phyloP scores from a whole-genome alignment of 2,888 invertebrate genomes.

The Zhuqinia jingwanae region DNA sequence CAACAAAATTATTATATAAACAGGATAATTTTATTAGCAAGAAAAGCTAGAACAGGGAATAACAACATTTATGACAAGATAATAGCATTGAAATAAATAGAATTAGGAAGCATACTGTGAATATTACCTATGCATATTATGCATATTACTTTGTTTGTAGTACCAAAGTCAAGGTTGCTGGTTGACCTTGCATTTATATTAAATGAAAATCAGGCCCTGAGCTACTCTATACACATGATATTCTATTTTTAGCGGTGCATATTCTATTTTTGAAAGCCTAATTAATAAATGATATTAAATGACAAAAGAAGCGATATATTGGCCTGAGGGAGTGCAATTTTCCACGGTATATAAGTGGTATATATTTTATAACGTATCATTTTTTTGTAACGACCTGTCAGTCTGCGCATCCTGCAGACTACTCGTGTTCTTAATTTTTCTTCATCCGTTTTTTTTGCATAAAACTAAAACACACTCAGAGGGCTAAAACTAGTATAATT shows the following conservation, averaged over 20 bases:
- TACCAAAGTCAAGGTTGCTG: slow-evolving; percentile 60
- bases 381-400: too few relatives aligned
- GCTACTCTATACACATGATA: neutral
- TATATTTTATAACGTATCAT: too few relatives aligned
- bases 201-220: slow-evolving; percentile 12
- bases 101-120: neutral
- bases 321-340: slow-evolving; percentile 36
- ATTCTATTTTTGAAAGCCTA: neutral
- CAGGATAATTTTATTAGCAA: neutral
- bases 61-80: neutral
- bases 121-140: neutral
- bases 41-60: neutral
- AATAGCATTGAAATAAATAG: neutral
- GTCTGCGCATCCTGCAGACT: too few relatives aligned
- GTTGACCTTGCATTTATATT: slow-evolving; percentile 44
- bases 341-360: slow-evolving; percentile 54
- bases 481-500: too few relatives aligned
- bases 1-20: neutral
- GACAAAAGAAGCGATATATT: neutral
- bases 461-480: too few relatives aligned
- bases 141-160: too few relatives aligned
- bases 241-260: neutral
- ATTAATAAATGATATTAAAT: neutral
- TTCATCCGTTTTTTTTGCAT: too few relatives aligned
- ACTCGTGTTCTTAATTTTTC: too few relatives aligned